A percentile compares a stretch with the other conserved stretches of the same genome.
These are phyloP conservation scores for Myotis findleyi DNA, from an alignment of 2,797 vertebrate genomes.

Conservation along the genomic window DNA sequence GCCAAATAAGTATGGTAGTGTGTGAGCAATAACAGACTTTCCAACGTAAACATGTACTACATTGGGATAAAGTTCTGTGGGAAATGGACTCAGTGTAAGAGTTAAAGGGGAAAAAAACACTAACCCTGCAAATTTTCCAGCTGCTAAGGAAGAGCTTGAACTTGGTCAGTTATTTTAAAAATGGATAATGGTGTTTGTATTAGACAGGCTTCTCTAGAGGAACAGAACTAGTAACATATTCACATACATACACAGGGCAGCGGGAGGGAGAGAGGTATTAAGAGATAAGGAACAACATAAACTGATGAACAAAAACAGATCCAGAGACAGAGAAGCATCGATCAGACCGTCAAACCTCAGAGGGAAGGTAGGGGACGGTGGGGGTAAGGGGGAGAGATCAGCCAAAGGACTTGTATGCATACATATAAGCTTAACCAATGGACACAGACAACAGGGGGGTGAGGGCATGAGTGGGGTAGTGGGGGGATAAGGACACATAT, in stretches of 20 bases:
- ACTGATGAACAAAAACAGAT: no score
- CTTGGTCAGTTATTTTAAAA: neutral
- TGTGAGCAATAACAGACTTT: slow-evolving; percentile 22
- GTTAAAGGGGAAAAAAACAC: neutral
- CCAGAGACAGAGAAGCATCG: no score
- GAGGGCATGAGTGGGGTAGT: no score
- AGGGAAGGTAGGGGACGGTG: no score
- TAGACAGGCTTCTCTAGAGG: neutral
- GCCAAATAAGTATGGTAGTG: neutral
- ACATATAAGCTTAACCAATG: no score
- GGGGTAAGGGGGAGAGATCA: no score
- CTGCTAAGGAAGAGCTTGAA: neutral
- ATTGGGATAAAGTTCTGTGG: slow-evolving; percentile 27
- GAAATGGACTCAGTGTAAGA: neutral
- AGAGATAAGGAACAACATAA: neutral
- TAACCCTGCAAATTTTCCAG: neutral
- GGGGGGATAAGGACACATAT: no score
- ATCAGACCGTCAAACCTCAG: no score
- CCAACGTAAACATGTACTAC: neutral
- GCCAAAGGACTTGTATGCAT: no score
- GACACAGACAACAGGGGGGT: no score
- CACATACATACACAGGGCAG: neutral
- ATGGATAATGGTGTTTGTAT: neutral
- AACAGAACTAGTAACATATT: neutral
- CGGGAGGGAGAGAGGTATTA: neutral